Evolutionary conservation across 2,888 invertebrate species (phyloP).

Genomic region (Aphodius granarius): DNA sequence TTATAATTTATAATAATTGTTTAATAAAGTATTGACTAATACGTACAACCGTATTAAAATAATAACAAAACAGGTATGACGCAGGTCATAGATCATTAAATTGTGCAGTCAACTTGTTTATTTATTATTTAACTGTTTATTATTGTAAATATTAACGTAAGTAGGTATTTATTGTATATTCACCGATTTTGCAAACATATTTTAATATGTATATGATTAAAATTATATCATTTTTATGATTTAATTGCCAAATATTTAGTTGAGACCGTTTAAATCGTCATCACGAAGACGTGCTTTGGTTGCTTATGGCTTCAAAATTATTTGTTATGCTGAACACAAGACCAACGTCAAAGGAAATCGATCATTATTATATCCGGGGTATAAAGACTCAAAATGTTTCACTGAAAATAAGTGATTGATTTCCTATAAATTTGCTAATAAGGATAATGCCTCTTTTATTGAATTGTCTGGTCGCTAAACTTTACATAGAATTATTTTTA

Average conservation of each 20-base stretch:
- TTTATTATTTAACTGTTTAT: neutral
- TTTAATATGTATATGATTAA: too few relatives aligned
- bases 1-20: too few relatives aligned
- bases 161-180: too few relatives aligned
- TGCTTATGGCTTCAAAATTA: neutral
- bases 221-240: too few relatives aligned
- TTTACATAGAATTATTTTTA: neutral
- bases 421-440: too few relatives aligned
- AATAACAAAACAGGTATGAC: too few relatives aligned
- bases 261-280: neutral
- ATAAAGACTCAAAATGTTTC: neutral
- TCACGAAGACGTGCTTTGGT: neutral
- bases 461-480: too few relatives aligned
- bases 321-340: neutral
- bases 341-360: neutral
- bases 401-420: neutral
- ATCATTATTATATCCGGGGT: neutral
- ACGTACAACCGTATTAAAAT: too few relatives aligned
- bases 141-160: neutral
- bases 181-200: too few relatives aligned
- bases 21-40: neutral
- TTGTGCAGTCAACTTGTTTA: neutral
- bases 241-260: neutral
- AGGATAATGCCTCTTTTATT: too few relatives aligned
- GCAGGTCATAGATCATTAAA: too few relatives aligned